phyloP scores from a whole-genome alignment of 2,797 vertebrate genomes.

The Onychomys arenicola region DNA sequence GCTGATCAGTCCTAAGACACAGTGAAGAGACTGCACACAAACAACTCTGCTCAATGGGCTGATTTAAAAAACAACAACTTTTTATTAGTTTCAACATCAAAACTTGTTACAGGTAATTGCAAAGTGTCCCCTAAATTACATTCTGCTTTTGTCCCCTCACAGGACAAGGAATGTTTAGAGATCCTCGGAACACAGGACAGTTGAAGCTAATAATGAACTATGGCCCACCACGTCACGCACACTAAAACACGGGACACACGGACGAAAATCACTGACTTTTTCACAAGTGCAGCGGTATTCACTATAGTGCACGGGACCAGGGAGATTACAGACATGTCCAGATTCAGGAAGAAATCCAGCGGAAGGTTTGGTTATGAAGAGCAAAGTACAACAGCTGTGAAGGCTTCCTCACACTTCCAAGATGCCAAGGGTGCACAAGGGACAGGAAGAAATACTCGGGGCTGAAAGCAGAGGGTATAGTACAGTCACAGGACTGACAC shows the following conservation, averaged over 20 bases:
- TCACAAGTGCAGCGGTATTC: not conserved
- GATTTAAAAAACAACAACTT: constrained; percentile 59
- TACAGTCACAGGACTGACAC: not conserved
- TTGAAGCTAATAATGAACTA: not conserved
- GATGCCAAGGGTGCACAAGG: rapidly evolving
- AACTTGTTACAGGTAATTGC: constrained; percentile 69
- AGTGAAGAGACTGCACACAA: not conserved
- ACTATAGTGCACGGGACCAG: not conserved
- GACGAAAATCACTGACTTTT: not conserved
- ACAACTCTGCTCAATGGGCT: constrained; percentile 7
- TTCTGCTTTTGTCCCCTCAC: constrained; percentile 61
- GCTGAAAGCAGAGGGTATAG: not conserved
- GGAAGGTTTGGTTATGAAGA: not conserved
- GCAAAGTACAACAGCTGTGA: not conserved
- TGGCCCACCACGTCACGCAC: not conserved
- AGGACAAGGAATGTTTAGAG: constrained; percentile 55
- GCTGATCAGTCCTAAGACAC: not conserved
- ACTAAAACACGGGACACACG: not conserved
- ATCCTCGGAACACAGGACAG: constrained; percentile 53
- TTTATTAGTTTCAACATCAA: constrained; percentile 79
- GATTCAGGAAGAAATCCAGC: not conserved
- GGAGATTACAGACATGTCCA: not conserved
- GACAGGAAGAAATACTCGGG: rapidly evolving
- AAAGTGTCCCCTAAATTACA: not conserved
- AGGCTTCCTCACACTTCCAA: not conserved